A percentile compares a stretch with the other conserved stretches of the same genome.
Evolutionary conservation across 2,888 invertebrate genomes (phyloP).

Genomic region (Marronus borbonicus): DNA sequence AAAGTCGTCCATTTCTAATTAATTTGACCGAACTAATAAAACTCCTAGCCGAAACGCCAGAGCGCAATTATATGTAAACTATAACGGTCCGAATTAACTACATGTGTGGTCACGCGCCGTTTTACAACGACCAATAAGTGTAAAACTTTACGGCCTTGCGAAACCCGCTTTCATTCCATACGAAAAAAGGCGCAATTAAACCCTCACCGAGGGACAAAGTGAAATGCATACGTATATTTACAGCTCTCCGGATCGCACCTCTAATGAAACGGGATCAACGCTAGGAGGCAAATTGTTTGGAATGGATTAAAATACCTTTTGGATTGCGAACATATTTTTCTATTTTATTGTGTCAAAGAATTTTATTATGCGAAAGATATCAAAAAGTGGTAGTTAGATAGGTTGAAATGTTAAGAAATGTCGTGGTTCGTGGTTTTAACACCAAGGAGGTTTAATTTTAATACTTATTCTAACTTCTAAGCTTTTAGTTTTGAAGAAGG

Average conservation of each 20-base stretch:
- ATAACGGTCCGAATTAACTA: conserved; percentile 18
- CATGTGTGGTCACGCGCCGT: neutral
- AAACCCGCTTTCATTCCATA: neutral
- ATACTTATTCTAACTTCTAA: too few relatives aligned
- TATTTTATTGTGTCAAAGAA: too few relatives aligned
- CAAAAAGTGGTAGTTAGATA: too few relatives aligned
- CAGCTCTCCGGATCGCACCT: neutral
- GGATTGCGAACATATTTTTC: too few relatives aligned
- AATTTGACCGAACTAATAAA: conserved; percentile 33
- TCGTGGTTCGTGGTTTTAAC: too few relatives aligned
- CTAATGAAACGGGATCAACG: too few relatives aligned
- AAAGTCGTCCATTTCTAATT: conserved; percentile 1
- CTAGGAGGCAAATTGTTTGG: too few relatives aligned
- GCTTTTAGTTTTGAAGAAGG: too few relatives aligned
- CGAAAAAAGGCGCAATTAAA: conserved; percentile 1
- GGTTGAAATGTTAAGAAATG: too few relatives aligned
- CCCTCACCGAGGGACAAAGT: neutral
- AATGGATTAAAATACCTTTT: too few relatives aligned
- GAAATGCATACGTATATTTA: neutral
- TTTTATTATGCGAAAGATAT: too few relatives aligned
- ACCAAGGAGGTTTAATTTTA: too few relatives aligned
- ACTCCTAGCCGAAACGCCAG: neutral
- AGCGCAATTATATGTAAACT: conserved; percentile 17
- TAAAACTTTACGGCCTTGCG: conserved; percentile 22
- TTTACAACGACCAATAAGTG: conserved; percentile 7